Conservation (phyloP, 2,888 invertebrate species). For the Lypha dubia region DNA sequence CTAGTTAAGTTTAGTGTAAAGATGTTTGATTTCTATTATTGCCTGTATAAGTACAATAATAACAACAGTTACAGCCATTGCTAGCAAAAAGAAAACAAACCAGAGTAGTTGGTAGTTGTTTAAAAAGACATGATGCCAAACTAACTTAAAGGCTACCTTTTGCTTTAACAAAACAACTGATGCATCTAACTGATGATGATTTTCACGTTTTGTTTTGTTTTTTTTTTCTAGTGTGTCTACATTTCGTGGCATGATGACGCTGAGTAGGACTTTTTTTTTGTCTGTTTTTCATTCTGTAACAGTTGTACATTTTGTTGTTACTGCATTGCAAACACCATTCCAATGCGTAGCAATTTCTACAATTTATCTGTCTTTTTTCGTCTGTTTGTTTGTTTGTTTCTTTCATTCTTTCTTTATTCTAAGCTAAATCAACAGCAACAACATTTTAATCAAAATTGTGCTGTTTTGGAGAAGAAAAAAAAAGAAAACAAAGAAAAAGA, state of each 20-base stretch:
- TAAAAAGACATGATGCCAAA: conserved; percentile 71
- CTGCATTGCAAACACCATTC: conserved; percentile 76
- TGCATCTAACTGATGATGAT: conserved; percentile 72
- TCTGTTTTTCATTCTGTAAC: conserved; percentile 51
- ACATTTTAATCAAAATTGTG: conserved; percentile 69
- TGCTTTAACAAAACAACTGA: conserved; percentile 52
- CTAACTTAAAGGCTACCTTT: conserved; percentile 68
- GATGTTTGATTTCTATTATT: conserved; percentile 71
- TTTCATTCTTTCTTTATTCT: conserved; percentile 53
- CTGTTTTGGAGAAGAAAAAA: conserved; percentile 8
- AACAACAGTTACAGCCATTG: conserved; percentile 46
- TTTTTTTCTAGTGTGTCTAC: conserved; percentile 52
- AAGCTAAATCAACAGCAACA: conserved; percentile 55
- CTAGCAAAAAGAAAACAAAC: conserved; percentile 58
- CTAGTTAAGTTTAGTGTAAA: conserved; percentile 72
- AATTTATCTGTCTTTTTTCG: conserved; percentile 71
- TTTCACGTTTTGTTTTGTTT: conserved; percentile 71
- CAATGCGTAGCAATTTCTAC: conserved; percentile 75
- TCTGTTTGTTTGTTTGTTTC: too few relatives aligned
- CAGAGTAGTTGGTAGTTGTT: conserved; percentile 67
- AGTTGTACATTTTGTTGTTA: conserved; percentile 72
- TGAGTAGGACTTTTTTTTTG: conserved; percentile 63
- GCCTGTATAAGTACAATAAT: conserved; percentile 61
- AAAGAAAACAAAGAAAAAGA: conserved; percentile 44
- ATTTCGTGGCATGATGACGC: conserved; percentile 64